Evolutionary conservation across 2,113 vertebrate genomes (phyloP), one percentile per base, ranked within the genome.

Genomic region (Columba janthina): DNA sequence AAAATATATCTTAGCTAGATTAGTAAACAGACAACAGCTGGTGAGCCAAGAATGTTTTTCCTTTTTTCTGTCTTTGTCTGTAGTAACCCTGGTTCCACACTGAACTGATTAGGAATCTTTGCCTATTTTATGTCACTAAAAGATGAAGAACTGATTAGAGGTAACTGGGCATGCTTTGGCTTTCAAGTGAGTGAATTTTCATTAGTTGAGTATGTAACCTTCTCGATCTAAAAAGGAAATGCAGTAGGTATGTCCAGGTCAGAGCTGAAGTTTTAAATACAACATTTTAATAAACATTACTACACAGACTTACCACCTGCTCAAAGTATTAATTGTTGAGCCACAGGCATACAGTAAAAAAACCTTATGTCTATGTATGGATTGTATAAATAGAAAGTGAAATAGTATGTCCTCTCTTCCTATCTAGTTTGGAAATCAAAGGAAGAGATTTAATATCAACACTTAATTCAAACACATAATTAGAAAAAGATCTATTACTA

Each of bases 341-440:
- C 24, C 38, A 80, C 50, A 88, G 40, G 51, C 58, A 58, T 85
- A 91, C 57, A 71, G 80, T 93, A 79, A 93, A 96, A 93, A 86
- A 46, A 4, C 4, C 40, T 46, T 42, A 89, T 78, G 58, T 81
- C 76, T 89, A 22, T 51, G 3, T 81, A 73, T 67, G 84, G 83
- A 94, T 73, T 84, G 81, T 90, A 84, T 95, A 78, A 87, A 88
- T 86, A 93, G 54, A 92, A 95, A 88, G 24, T 91, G 64, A 71
- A 89, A 82, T 95, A 91, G 29, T 65, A 50, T 66, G 56, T 86
- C 72, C 75, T 96, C 76, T 93, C 24, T 88, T 75, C 56, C 26
- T 76, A n/a, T 42, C 25, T 67, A 15, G 74, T n/a, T 72, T 58
- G 72, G 21, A 36, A 24, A 70, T 76, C 66, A 85, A 46, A 80